Conservation (phyloP, 2,113 vertebrate species). For the Lamprologus speciosus region DNA sequence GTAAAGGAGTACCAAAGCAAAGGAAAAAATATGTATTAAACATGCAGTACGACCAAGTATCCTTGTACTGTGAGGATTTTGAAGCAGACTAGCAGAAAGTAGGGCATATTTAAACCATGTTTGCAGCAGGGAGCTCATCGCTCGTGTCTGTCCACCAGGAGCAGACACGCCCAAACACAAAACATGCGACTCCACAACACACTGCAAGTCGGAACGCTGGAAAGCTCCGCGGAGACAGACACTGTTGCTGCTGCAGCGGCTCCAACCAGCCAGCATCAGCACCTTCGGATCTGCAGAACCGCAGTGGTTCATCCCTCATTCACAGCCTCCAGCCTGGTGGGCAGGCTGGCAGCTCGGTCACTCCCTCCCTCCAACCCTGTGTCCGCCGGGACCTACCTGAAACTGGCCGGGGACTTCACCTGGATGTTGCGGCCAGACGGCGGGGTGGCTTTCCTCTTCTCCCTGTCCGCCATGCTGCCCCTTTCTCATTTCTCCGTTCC, state of each 20-base stretch:
- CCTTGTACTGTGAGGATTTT: not conserved
- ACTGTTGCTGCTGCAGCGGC: not conserved
- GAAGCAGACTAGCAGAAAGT: not conserved
- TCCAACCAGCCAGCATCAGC: not conserved
- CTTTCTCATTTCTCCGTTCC: constrained; percentile 4
- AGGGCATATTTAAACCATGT: not conserved
- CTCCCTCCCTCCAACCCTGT: too few species aligned
- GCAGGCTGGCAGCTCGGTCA: not conserved
- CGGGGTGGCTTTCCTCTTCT: constrained; percentile 73
- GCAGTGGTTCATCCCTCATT: not conserved
- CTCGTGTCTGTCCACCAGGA: not conserved
- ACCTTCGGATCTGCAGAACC: not conserved
- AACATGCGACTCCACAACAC: not conserved
- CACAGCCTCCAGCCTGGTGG: not conserved
- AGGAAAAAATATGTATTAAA: not conserved
- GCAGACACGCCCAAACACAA: constrained; percentile 50
- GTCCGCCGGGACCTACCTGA: constrained; percentile 71
- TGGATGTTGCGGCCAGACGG: constrained; percentile 63
- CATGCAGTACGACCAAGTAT: not conserved
- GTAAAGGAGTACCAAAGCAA: not conserved
- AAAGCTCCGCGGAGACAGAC: not conserved
- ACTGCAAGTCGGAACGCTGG: not conserved
- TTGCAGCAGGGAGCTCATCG: not conserved
- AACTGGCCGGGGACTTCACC: constrained; percentile 77
- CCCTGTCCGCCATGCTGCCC: constrained; percentile 82